These are phyloP conservation scores for Prunella fulvescens DNA, from an alignment of 2,113 vertebrate species.

Conservation along the genomic window DNA sequence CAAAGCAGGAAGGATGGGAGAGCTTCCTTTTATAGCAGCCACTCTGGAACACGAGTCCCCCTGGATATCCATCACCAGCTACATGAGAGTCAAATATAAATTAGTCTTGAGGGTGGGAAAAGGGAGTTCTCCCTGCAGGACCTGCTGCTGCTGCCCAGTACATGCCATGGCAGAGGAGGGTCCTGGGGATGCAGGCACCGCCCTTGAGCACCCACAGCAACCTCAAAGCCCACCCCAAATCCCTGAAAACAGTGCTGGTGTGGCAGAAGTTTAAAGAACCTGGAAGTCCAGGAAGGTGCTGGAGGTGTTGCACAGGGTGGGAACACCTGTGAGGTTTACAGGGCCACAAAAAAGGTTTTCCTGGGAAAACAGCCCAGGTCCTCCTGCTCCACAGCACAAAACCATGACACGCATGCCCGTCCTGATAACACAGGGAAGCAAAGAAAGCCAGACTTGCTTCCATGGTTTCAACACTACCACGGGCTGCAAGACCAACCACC, in stretches of 20 bases:
- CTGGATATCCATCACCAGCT: not conserved
- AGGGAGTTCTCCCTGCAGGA: not conserved
- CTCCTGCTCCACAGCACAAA: not conserved
- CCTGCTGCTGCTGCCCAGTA: not conserved
- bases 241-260: fast-evolving
- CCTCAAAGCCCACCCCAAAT: not conserved
- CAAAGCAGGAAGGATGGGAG: not conserved
- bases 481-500: not conserved
- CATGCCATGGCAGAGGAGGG: not conserved
- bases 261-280: not conserved
- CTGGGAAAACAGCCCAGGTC: not conserved
- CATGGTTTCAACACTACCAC: not conserved
- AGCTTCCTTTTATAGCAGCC: not conserved
- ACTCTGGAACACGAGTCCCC: not conserved
- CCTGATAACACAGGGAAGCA: not conserved
- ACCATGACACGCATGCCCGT: fast-evolving
- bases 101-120: not conserved
- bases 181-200: not conserved
- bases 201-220: not conserved
- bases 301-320: not conserved
- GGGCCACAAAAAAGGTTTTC: not conserved
- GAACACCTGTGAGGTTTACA: not conserved
- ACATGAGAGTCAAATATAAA: not conserved
- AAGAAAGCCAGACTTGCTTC: not conserved
- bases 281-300: not conserved